Conservation (phyloP, 2,888 invertebrate genomes). For the Germaria angustata region DNA sequence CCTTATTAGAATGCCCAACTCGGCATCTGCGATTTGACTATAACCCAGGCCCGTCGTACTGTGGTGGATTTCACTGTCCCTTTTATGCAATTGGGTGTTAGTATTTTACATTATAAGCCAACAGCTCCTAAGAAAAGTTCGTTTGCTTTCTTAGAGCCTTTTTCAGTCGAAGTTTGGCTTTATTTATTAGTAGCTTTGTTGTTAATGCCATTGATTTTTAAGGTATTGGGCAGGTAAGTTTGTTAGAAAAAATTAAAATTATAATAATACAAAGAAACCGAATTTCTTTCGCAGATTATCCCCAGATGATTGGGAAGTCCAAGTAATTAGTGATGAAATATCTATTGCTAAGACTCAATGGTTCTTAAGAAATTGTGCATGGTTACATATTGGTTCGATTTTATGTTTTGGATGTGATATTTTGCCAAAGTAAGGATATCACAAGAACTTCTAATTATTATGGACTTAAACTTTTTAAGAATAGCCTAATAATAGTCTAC, state of each 20-base stretch:
- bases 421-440: constrained; percentile 85
- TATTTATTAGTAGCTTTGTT: constrained; percentile 92
- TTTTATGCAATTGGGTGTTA: constrained; percentile 97
- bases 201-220: constrained; percentile 89
- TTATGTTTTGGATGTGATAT: constrained; percentile 96
- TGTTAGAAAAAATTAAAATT: not conserved
- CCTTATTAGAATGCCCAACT: constrained; percentile 97
- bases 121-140: constrained; percentile 88
- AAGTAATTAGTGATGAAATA: constrained; percentile 83
- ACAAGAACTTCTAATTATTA: too few species aligned
- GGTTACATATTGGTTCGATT: constrained; percentile 95
- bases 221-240: constrained; percentile 86
- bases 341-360: constrained; percentile 81
- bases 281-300: constrained; percentile 54
- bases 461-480: too few species aligned
- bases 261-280: not conserved
- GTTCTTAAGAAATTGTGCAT: constrained; percentile 92
- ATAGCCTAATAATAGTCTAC: not conserved
- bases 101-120: constrained; percentile 89
- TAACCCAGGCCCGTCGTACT: constrained; percentile 94
- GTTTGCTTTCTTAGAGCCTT: constrained; percentile 93
- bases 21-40: constrained; percentile 97
- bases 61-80: constrained; percentile 97
- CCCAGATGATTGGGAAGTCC: constrained; percentile 91
- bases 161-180: constrained; percentile 92